Evolutionary conservation across 1,140 invertebrate species (phyloP), one percentile per base, ranked within the genome.

Genomic region (Antheraea mylitta): DNA sequence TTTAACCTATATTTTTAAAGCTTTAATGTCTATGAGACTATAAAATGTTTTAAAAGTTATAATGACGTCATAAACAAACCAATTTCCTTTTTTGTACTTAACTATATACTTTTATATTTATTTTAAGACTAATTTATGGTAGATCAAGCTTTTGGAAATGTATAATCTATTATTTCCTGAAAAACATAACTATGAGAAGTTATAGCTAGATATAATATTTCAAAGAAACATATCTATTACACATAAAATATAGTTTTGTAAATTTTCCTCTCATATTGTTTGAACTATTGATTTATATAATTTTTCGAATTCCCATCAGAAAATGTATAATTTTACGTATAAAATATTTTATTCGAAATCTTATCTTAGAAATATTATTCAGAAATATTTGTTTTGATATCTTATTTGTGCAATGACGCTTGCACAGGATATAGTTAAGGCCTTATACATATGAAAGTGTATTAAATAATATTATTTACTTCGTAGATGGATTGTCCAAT

Each of bases 21-120:
- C 64, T 63, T 79, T 79, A 70, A 60, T 79, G 86, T 89, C 89
- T 91, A 73, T 78, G 73, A 91, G 89, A 85, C 83, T 77, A 78
- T 42, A 13, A 13, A 16, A 53, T 16, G 6, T 16, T 42, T 42
- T 42, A 53, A 53, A 16, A 53, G 13, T 53, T 53, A 53, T 6
- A 53, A 53, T 53, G 45, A 16, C 16, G 45, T 16, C 16, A 13
- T 53, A 16, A 16, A 53, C 0, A 53, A 53, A 7, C 5, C 1
- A 53, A 16, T 53, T 13, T 7, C 38, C 7, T 53, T 7, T 13
- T 53, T 42, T 42, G 7, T 53, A 53, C 13, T 53, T 53, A 1
- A n/a, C 45, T 53, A 53, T 6, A 16, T 53, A 9, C 3, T 53
- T 42, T 7, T 42, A 42, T 7, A 42, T 42, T 42, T 42, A 42